Evolutionary conservation across 1,140 invertebrate species (phyloP), one percentile per base, ranked within the genome.

Genomic region (Caerostris extrusa): DNA sequence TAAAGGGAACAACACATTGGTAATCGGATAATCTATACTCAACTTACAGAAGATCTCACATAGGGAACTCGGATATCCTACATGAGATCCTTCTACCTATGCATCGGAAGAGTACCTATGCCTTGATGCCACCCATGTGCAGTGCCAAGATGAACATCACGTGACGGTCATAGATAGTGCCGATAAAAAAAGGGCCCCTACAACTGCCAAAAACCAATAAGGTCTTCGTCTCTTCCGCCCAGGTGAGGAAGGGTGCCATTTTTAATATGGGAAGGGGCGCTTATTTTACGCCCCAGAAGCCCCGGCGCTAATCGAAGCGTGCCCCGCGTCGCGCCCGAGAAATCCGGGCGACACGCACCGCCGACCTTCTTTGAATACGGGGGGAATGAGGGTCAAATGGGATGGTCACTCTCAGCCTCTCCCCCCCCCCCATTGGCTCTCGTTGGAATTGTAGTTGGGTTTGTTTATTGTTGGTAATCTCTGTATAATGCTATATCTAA

Each of bases 191-290:
- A 3, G 61, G 69, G 7, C 0, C 71, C 34, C 71, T 34, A 77
- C 71, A 77, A 53, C 34, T 77, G 71, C 71, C 71, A 77, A 77
- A n/a, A 77, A 12, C 71, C 71, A 77, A 77, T 77, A 77, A 77
- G 7, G 53, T 34, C 19, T 12, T 50, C 71, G 71, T 77, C 71
- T 53, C 71, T 77, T 12, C 71, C 19, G 34, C 8, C 50, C 5
- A 77, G 50, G 71, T 77, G 71, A 34, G 34, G 71, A 77, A 77
- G 71, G 71, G 5, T 77, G 71, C 71, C 71, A 77, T 77, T 77
- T 77, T 77, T 77, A 77, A 77, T 77, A 77, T 77, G 50, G 34
- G 71, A 34, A 77, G 71, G 34, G 71, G 71, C 71, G 34, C 71
- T 50, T 50, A 77, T 77, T 77, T 77, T 77, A 34, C 71, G 71